These are phyloP conservation scores for Anguilla rostrata DNA, from an alignment of 2,113 vertebrate genomes.

Conservation along the genomic window DNA sequence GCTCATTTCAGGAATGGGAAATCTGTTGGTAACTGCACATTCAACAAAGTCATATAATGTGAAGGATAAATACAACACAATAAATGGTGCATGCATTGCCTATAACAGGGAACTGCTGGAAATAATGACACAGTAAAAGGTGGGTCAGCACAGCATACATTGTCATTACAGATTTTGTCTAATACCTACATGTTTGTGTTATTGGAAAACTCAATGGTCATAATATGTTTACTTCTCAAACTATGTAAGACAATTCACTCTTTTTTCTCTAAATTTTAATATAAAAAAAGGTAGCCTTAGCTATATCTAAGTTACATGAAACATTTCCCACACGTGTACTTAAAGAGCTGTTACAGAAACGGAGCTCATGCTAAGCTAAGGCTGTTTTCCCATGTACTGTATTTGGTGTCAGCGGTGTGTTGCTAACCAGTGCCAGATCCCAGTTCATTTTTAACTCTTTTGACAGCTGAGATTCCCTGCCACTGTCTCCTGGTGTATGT, in stretches of 20 bases:
- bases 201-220: not conserved
- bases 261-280: not conserved
- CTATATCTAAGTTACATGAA: constrained; percentile 35
- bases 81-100: not conserved
- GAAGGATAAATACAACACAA: not conserved
- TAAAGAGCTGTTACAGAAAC: constrained; percentile 33
- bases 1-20: constrained; percentile 49
- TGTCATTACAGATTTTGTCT: not conserved
- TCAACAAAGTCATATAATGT: not conserved
- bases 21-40: not conserved
- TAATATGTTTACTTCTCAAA: not conserved
- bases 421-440: constrained; percentile 54
- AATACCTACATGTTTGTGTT: not conserved
- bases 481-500: constrained; percentile 42
- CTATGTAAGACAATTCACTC: not conserved
- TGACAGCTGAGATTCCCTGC: constrained; percentile 66
- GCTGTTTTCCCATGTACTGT: constrained; percentile 41
- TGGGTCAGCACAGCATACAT: not conserved
- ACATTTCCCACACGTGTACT: constrained; percentile 53
- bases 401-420: constrained; percentile 52
- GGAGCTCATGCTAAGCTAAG: constrained; percentile 32
- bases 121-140: not conserved
- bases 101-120: not conserved
- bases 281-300: not conserved
- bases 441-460: constrained; percentile 65